A percentile compares a stretch with the other conserved stretches of the same genome.
phyloP scores from a whole-genome alignment of 2,113 vertebrate genomes.

The Dromas ardeola region DNA sequence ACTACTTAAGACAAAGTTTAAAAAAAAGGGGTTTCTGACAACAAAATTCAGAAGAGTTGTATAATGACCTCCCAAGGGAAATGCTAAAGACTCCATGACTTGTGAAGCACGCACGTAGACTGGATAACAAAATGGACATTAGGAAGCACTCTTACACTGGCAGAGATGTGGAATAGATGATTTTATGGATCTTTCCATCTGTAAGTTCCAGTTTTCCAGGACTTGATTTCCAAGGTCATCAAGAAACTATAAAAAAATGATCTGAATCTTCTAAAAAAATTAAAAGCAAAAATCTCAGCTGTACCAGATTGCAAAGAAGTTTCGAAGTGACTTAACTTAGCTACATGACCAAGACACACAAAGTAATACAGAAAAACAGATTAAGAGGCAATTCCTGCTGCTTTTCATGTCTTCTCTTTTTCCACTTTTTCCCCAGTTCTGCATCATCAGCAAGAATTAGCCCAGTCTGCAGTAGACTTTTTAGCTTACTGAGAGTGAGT shows the following conservation, averaged over 20 bases:
- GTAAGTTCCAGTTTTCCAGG: neutral
- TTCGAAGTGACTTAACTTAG: neutral
- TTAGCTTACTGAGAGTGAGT: neutral
- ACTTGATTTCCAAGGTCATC: neutral
- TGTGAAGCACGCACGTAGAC: neutral
- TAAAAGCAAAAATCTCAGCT: conserved; percentile 11
- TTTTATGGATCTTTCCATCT: neutral
- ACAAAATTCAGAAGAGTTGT: neutral
- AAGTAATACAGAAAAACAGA: neutral
- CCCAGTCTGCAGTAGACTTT: neutral
- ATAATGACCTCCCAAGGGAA: neutral
- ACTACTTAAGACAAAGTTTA: neutral
- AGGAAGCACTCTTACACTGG: neutral
- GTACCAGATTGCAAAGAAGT: neutral
- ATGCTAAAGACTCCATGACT: neutral
- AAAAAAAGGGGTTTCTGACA: neutral
- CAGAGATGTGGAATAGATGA: neutral
- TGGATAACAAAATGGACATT: neutral
- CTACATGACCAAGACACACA: neutral
- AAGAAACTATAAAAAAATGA: conserved; percentile 7
- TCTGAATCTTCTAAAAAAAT: conserved; percentile 10
- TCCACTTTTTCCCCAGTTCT: neutral
- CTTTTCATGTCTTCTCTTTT: neutral
- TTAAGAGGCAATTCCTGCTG: neutral
- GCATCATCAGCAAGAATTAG: neutral